Conservation (phyloP, 2,113 vertebrate genomes). For the Catharus minimus region DNA sequence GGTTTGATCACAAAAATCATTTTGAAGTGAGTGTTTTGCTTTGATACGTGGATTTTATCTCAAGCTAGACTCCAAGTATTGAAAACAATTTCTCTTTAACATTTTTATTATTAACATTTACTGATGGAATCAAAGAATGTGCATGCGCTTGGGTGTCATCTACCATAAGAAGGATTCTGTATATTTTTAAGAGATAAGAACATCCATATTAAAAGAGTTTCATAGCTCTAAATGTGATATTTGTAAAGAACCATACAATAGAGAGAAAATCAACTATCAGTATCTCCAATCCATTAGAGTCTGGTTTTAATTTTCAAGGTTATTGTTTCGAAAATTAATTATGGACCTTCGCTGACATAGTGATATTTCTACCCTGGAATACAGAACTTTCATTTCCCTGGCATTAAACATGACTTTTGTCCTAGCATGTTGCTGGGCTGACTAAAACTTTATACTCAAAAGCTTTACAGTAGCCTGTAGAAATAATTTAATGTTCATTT, state of each 20-base stretch:
- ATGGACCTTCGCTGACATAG: not conserved
- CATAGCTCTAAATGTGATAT: not conserved
- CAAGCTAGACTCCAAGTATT: not conserved
- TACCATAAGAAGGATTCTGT: not conserved
- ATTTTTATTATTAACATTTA: not conserved
- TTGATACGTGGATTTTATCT: not conserved
- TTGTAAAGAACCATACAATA: not conserved
- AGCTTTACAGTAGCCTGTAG: not conserved
- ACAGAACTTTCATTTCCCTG: not conserved
- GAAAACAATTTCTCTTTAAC: not conserved
- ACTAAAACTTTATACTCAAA: not conserved
- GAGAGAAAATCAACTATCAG: not conserved
- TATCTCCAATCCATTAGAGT: not conserved
- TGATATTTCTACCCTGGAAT: not conserved
- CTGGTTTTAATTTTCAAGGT: conserved; percentile 36
- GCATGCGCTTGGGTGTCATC: not conserved
- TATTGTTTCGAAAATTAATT: conserved; percentile 16
- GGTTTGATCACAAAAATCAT: not conserved
- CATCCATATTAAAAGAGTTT: not conserved
- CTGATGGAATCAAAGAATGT: not conserved
- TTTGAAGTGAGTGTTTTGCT: not conserved
- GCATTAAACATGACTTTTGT: conserved; percentile 6
- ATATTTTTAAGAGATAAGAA: not conserved
- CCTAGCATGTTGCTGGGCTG: not conserved
- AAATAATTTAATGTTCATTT: conserved; percentile 19